These are phyloP conservation scores for Perdita meconis DNA, from an alignment of 2,888 invertebrate genomes.

Conservation along the genomic window DNA sequence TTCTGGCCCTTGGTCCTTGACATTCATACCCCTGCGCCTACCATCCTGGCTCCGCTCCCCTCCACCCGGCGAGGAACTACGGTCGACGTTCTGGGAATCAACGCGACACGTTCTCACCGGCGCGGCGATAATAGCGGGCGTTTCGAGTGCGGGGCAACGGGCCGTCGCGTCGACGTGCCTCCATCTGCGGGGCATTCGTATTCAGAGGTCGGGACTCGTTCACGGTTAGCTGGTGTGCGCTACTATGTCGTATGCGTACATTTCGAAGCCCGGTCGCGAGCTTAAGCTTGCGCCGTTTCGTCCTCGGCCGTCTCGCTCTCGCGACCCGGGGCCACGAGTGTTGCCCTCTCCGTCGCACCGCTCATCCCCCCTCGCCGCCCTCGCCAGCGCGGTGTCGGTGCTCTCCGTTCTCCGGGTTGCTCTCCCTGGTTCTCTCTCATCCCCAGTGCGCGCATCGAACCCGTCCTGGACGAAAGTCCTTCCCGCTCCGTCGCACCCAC, in stretches of 20 bases:
- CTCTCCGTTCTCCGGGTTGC: constrained; percentile 68
- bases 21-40: neutral
- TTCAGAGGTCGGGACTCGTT: constrained; percentile 48
- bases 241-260: constrained; percentile 60
- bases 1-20: constrained; percentile 3
- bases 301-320: constrained; percentile 62
- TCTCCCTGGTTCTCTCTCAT: constrained; percentile 79
- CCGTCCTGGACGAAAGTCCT: constrained; percentile 84
- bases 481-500: constrained; percentile 72
- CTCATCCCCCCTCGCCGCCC: constrained; percentile 66
- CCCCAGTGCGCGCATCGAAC: constrained; percentile 84
- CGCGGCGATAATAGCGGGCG: neutral
- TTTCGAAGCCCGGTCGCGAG: constrained; percentile 70
- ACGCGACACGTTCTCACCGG: neutral
- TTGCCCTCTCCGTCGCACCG: constrained; percentile 44
- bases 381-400: constrained; percentile 48
- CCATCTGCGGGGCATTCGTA: constrained; percentile 7
- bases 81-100: too few relatives aligned
- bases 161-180: constrained; percentile 1
- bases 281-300: constrained; percentile 80
- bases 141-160: constrained; percentile 4
- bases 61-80: too few relatives aligned
- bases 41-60: neutral
- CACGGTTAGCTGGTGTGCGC: constrained; percentile 36
- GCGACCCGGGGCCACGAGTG: constrained; percentile 34